phyloP scores from a whole-genome alignment of 2,113 vertebrate genomes.

The Eulemur rufifrons region DNA sequence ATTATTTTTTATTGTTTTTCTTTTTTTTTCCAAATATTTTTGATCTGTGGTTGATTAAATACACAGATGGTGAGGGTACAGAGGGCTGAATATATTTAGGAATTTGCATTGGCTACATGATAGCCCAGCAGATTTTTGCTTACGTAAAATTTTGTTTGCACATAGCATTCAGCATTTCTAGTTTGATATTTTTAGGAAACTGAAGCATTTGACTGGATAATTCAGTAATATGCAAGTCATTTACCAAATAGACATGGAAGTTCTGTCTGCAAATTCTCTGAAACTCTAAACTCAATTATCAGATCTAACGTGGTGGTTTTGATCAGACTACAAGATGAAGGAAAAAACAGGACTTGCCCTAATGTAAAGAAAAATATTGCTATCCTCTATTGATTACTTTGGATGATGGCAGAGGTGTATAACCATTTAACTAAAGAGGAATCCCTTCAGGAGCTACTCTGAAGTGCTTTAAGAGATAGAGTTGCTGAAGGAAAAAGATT shows the following conservation, averaged over 20 bases:
- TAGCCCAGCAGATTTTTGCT: background rate
- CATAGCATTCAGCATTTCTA: background rate
- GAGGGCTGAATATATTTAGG: background rate
- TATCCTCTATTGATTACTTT: background rate
- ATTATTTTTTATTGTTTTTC: background rate
- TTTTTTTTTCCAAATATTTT: background rate
- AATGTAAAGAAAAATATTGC: slow-evolving; percentile 5
- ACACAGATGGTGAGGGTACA: background rate
- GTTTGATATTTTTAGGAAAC: background rate
- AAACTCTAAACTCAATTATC: background rate
- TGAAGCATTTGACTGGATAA: background rate
- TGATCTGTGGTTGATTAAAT: background rate
- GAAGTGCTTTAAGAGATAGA: slow-evolving; percentile 39
- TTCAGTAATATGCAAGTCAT: background rate
- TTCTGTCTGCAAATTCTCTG: background rate
- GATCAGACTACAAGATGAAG: background rate
- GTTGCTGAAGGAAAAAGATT: slow-evolving; percentile 38
- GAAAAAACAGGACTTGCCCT: background rate
- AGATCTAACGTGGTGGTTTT: background rate
- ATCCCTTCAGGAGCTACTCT: background rate
- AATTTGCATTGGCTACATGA: background rate
- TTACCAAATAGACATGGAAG: background rate
- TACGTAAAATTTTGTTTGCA: background rate
- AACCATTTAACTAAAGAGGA: slow-evolving; percentile 31
- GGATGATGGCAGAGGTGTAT: background rate